Evolutionary conservation across 1,140 invertebrate species (phyloP).

Genomic region (Drosophila eugracilis): DNA sequence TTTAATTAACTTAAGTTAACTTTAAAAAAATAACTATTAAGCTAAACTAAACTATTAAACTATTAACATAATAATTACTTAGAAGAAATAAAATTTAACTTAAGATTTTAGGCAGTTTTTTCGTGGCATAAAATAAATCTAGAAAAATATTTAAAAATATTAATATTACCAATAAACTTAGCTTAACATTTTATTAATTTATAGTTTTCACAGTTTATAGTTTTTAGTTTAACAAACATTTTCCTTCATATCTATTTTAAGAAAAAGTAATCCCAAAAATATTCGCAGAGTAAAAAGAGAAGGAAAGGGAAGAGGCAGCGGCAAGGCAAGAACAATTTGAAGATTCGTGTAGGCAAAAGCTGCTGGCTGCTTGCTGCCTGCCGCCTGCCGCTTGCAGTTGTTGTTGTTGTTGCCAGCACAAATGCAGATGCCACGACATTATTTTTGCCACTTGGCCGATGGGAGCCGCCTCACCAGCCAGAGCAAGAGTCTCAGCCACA

Average conservation of each 20-base stretch:
- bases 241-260: too few relatives aligned
- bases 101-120: too few relatives aligned
- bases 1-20: background rate
- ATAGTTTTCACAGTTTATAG: background rate
- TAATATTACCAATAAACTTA: too few relatives aligned
- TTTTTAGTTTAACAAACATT: background rate
- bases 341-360: conserved; percentile 72
- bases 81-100: too few relatives aligned
- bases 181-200: background rate
- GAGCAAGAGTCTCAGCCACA: too few relatives aligned
- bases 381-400: conserved; percentile 35
- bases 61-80: too few relatives aligned
- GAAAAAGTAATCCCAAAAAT: background rate
- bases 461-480: conserved; percentile 35
- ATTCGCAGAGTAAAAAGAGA: background rate
- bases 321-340: conserved; percentile 49
- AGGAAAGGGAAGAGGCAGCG: conserved; percentile 5
- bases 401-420: conserved; percentile 58
- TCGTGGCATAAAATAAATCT: too few relatives aligned
- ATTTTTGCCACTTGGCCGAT: conserved; percentile 81
- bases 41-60: background rate
- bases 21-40: background rate
- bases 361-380: conserved; percentile 70
- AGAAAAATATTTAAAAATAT: too few relatives aligned
- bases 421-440: conserved; percentile 82